phyloP scores from a whole-genome alignment of 2,797 vertebrate species.

The Danio kyathit region DNA sequence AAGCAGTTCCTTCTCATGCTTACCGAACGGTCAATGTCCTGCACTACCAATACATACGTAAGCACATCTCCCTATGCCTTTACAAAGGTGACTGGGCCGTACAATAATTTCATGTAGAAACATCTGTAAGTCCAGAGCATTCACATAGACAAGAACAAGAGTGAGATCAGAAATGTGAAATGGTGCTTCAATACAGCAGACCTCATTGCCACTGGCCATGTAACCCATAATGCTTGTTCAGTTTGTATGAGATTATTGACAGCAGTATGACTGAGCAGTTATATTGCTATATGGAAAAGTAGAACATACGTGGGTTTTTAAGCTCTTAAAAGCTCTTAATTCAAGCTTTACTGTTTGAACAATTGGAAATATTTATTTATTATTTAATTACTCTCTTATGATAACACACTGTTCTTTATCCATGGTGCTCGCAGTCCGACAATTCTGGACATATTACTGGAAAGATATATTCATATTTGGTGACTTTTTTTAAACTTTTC shows the following conservation, averaged over 20 bases:
- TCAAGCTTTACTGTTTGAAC: slow-evolving; percentile 79
- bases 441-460: slow-evolving; percentile 83
- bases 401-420: slow-evolving; percentile 76
- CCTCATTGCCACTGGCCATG: slow-evolving; percentile 71
- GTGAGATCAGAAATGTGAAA: slow-evolving; percentile 56
- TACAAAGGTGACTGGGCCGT: slow-evolving; percentile 98
- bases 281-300: slow-evolving; percentile 76
- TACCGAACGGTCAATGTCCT: slow-evolving; percentile 86
- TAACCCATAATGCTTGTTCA: slow-evolving; percentile 60
- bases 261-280: slow-evolving; percentile 36
- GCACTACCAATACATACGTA: slow-evolving; percentile 93
- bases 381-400: slow-evolving; percentile 74
- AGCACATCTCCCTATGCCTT: slow-evolving; percentile 96
- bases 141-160: slow-evolving; percentile 41
- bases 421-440: slow-evolving; percentile 92
- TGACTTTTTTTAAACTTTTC: slow-evolving; percentile 82
- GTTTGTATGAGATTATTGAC: slow-evolving; percentile 65
- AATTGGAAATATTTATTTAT: slow-evolving; percentile 82
- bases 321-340: slow-evolving; percentile 64
- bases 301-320: slow-evolving; percentile 68
- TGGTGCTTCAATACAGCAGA: slow-evolving; percentile 74
- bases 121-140: slow-evolving; percentile 56
- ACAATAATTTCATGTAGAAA: slow-evolving; percentile 89
- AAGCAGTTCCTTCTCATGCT: slow-evolving; percentile 92
- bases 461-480: slow-evolving; percentile 78